A percentile compares a stretch with the other conserved stretches of the same genome.
Conservation (phyloP, 2,888 invertebrate genomes). For the Aethes cnicana region DNA sequence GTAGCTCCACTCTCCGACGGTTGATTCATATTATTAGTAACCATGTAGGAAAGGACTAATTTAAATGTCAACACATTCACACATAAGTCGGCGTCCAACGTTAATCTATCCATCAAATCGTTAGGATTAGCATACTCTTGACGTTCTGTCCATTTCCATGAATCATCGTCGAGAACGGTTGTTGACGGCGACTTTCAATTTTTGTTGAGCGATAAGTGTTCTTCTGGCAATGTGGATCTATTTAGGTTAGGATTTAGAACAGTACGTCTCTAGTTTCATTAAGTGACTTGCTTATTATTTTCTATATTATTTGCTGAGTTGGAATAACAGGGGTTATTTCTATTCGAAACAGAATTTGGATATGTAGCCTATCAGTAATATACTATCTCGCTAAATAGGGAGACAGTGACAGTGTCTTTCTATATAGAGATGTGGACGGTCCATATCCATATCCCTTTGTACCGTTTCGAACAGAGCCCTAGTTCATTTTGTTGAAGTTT, state of each 20-base stretch:
- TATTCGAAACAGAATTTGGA: too few species aligned
- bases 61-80: conserved; percentile 30
- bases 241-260: background rate
- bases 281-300: conserved; percentile 1
- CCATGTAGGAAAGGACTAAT: conserved; percentile 21
- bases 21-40: conserved; percentile 23
- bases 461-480: too few species aligned
- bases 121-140: conserved; percentile 25
- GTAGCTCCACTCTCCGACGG: background rate
- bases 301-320: background rate
- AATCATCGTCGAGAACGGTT: conserved; percentile 23
- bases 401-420: too few species aligned
- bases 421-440: too few species aligned
- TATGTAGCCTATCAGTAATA: too few species aligned
- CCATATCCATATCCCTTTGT: too few species aligned
- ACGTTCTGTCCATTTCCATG: conserved; percentile 19
- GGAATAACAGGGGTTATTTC: too few species aligned
- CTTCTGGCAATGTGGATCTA: background rate
- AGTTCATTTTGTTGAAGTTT: too few species aligned
- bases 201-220: conserved; percentile 23
- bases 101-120: conserved; percentile 23
- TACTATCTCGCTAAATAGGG: too few species aligned
- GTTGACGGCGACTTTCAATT: conserved; percentile 29
- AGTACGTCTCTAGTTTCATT: conserved; percentile 7
- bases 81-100: conserved; percentile 27